Conservation (phyloP, 2,888 invertebrate genomes). For the Chironomus riparius region DNA sequence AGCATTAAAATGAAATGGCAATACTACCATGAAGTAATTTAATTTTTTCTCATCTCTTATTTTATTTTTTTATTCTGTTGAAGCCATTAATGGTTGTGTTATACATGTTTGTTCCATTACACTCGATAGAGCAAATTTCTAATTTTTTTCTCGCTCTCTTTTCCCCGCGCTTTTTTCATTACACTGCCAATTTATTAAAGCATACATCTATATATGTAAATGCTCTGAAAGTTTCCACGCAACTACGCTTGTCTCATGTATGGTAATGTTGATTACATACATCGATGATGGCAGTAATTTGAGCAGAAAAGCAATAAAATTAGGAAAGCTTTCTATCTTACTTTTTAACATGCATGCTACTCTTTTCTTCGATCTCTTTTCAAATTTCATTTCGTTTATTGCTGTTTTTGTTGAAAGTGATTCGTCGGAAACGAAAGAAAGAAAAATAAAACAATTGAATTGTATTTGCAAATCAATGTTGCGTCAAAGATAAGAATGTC, state of each 20-base stretch:
- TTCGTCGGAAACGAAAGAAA: no score
- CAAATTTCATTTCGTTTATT: no score
- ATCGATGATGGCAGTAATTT: neutral
- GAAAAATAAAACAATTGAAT: no score
- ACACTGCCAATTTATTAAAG: constrained; percentile 1
- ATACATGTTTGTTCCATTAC: constrained; percentile 12
- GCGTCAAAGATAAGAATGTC: no score
- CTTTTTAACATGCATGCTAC: no score
- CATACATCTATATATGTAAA: no score
- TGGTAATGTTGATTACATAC: no score
- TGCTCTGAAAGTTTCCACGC: no score
- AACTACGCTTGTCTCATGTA: no score
- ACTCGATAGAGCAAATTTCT: constrained; percentile 1
- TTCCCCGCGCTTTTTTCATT: neutral
- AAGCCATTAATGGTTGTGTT: neutral
- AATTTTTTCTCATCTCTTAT: neutral
- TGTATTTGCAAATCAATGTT: no score
- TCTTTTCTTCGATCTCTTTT: no score
- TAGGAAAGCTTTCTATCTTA: neutral
- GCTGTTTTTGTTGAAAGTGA: no score
- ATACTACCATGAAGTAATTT: constrained; percentile 3
- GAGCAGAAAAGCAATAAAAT: neutral
- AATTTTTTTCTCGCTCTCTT: neutral
- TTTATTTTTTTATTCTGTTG: neutral
- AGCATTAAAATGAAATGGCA: constrained; percentile 6